Evolutionary conservation across 2,113 vertebrate genomes (phyloP).

Genomic region (Ancistrus triradiatus): DNA sequence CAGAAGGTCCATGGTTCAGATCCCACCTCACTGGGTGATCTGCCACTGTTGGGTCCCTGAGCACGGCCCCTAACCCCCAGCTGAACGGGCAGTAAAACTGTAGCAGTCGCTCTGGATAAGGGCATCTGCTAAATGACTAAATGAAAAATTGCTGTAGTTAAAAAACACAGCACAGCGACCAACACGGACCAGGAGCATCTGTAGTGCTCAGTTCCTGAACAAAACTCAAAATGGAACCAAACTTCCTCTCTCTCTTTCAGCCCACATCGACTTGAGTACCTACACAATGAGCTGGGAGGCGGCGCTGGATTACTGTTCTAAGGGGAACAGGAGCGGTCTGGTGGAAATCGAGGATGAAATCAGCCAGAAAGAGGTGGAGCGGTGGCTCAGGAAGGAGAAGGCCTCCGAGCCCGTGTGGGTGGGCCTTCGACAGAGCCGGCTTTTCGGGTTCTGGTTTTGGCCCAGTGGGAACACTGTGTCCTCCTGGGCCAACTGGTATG

Average conservation of each 20-base stretch:
- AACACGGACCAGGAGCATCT: too few species aligned
- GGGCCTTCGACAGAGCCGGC: slow-evolving; percentile 55
- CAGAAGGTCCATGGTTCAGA: too few species aligned
- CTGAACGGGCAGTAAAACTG: too few species aligned
- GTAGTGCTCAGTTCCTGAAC: too few species aligned
- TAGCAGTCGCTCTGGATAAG: too few species aligned
- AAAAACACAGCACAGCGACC: too few species aligned
- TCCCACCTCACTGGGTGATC: too few species aligned
- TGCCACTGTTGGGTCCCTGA: too few species aligned
- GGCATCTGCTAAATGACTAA: too few species aligned
- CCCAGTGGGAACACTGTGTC: slow-evolving; percentile 13
- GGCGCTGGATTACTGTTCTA: slow-evolving; percentile 43
- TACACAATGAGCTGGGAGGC: slow-evolving; percentile 16
- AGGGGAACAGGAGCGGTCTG: accelerated
- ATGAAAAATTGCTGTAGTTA: too few species aligned
- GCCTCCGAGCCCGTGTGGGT: slow-evolving; percentile 49
- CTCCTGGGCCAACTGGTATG: slow-evolving; percentile 44
- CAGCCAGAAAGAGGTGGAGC: slow-evolving; percentile 3
- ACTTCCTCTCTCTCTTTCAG: slow-evolving; percentile 3
- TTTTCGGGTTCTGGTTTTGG: slow-evolving; percentile 65
- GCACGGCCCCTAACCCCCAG: too few species aligned
- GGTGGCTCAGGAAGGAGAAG: accelerated
- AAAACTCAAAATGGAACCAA: background rate
- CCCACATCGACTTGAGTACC: slow-evolving; percentile 16
- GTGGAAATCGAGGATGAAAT: slow-evolving; percentile 30